Base-by-base conservation (phyloP, 2,888 invertebrate species). In the Lasioglossum leucozonium region DNA sequence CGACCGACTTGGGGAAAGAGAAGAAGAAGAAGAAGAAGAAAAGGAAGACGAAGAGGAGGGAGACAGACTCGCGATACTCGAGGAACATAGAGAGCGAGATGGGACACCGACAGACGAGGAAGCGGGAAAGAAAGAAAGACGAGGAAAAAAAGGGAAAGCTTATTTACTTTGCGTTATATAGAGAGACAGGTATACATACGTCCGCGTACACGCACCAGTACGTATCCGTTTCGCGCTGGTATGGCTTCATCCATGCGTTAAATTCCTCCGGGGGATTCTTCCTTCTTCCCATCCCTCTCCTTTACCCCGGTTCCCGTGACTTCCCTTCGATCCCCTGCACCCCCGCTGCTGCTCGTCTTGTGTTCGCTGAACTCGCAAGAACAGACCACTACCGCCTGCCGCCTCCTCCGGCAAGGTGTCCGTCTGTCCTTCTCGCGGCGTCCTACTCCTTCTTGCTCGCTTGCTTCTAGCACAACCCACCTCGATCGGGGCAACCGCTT, bases 181-280 rank as follows among this genome's bases (percentile, higher is more conserved):
- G 82, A 84, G 40, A 77, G 84, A 76, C 75, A 77, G 75, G 82
- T 85, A 78, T 79, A 86, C 79, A 47, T 74, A 77, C 58, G 77
- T 34, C 44, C 65, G 69, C 62, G 76, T 74, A 72, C 74, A 77
- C 79, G 78, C 44, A 79, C 42, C 65, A 69, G 69, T 67, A 80
- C 74, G 79, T 77, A 72, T 80, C 76, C 73, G 42, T 77, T 72
- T 37, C 89, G 87, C 80, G 89, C 77, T 87, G 82, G 89, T 87
- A 90, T 84, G 88, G 90, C 91, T 92, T 92, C 92, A 92, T 91
- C 91, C 92, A 91, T 91, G 92, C 92, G 92, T 92, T 92, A 92
- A 92, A 92, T 92, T 92, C 92, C 92, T 92, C 91, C 82, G 78
- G 92, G 92, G 92, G 88, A 90, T 92, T 91, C 88, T 80, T 74